A percentile compares a stretch with the other conserved stretches of the same genome.
These are phyloP conservation scores for Drosophila lacteicornis DNA, from an alignment of 1,140 invertebrate genomes.

Conservation along the genomic window DNA sequence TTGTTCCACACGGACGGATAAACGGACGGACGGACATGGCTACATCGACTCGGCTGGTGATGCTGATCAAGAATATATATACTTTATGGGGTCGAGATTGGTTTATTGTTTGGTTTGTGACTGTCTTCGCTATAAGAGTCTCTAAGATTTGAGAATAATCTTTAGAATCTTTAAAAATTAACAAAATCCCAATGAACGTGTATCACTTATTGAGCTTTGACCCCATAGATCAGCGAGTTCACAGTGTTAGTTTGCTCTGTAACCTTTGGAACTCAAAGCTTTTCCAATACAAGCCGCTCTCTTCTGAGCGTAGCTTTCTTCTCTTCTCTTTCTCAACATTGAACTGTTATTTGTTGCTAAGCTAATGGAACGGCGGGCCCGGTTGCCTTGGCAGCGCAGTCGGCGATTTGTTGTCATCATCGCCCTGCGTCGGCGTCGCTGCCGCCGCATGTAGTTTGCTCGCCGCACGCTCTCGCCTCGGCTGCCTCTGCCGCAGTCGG, in stretches of 20 bases:
- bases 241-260: neutral
- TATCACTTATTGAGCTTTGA: slow-evolving; percentile 21
- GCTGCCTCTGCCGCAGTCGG: slow-evolving; percentile 9
- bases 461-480: slow-evolving; percentile 42
- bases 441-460: slow-evolving; percentile 34
- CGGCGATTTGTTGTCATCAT: slow-evolving; percentile 53
- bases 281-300: slow-evolving; percentile 15
- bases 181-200: neutral
- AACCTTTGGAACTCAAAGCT: slow-evolving; percentile 15
- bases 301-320: slow-evolving; percentile 18
- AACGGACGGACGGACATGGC: no score
- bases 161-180: no score
- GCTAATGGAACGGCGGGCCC: slow-evolving; percentile 21
- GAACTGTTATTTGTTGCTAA: slow-evolving; percentile 30
- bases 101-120: no score
- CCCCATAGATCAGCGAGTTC: slow-evolving; percentile 12
- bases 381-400: slow-evolving; percentile 59
- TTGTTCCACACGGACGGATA: no score
- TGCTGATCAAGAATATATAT: no score
- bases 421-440: slow-evolving; percentile 44
- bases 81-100: no score
- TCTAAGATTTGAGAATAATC: no score
- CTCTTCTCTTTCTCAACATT: neutral
- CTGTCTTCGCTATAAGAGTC: no score
- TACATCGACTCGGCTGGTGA: no score